Evolutionary conservation across 2,113 vertebrate genomes (phyloP).

Genomic region (Irena cyanogastra): DNA sequence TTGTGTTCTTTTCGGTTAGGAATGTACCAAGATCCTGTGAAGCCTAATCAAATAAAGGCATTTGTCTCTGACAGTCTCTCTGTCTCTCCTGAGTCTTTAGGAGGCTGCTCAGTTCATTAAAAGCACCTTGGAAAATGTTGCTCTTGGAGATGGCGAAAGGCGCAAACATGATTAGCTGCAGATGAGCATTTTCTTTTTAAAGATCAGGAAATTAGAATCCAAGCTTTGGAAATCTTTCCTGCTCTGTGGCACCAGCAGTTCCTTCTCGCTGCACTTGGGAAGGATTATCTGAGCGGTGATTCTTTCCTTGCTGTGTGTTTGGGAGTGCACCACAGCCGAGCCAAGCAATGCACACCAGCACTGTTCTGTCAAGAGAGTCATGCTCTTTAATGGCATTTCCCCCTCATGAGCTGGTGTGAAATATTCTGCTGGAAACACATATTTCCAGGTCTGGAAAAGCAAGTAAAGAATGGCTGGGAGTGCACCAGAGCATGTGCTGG

Average conservation of each 20-base stretch:
- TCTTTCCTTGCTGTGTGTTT: background rate
- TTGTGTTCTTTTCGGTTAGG: background rate
- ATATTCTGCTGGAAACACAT: background rate
- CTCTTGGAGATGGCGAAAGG: background rate
- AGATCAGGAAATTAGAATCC: background rate
- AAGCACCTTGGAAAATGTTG: conserved; percentile 24
- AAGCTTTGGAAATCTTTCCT: background rate
- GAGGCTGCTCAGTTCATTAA: background rate
- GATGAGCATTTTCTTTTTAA: background rate
- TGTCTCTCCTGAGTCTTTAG: conserved; percentile 8
- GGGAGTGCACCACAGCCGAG: background rate
- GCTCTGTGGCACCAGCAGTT: background rate
- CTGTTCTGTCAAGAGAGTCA: background rate
- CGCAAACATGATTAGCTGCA: background rate
- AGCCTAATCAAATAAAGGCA: background rate
- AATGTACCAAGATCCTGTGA: background rate
- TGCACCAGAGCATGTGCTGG: background rate
- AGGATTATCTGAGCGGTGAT: background rate
- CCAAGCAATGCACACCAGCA: background rate
- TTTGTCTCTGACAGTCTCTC: conserved; percentile 2
- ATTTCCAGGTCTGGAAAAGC: background rate
- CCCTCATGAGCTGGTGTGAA: background rate
- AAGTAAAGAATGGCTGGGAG: background rate
- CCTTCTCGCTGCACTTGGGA: background rate
- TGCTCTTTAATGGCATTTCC: background rate